Percentiles rank a stretch among this genome's conserved stretches.
These are phyloP conservation scores for Himalopsyche japonica DNA, from an alignment of 2,888 invertebrate species.

Conservation along the genomic window DNA sequence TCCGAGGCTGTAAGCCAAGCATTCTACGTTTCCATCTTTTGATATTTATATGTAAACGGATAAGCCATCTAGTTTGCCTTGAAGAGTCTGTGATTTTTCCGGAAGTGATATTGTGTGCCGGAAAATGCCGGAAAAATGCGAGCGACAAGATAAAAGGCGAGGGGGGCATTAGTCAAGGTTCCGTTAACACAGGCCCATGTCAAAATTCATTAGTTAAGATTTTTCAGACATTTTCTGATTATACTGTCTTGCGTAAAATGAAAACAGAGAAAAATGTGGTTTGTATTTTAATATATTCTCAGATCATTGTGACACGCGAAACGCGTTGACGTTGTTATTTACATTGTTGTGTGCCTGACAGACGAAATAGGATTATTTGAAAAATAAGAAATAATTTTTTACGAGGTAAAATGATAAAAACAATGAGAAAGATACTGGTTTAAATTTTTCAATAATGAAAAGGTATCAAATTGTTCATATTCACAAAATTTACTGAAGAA, in stretches of 20 bases:
- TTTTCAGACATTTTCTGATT: background rate
- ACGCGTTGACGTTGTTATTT: background rate
- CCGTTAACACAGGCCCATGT: background rate
- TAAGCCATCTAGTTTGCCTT: background rate
- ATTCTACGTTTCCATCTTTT: background rate
- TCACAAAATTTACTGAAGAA: no score
- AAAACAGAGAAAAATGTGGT: background rate
- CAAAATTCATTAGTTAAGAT: background rate
- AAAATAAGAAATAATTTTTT: background rate
- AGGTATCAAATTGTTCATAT: no score
- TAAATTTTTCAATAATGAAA: no score
- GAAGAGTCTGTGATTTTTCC: background rate
- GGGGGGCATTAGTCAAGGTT: background rate
- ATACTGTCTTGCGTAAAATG: background rate
- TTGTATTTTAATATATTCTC: background rate
- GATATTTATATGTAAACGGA: background rate
- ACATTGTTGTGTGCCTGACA: background rate
- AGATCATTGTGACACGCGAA: background rate
- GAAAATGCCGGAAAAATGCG: background rate
- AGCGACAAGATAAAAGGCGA: background rate
- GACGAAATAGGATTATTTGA: background rate
- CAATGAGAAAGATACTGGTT: no score
- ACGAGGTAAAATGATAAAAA: no score
- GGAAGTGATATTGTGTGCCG: background rate
- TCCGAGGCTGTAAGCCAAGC: background rate